phyloP scores from a whole-genome alignment of 2,888 invertebrate genomes.

The Parnassius smintheus region DNA sequence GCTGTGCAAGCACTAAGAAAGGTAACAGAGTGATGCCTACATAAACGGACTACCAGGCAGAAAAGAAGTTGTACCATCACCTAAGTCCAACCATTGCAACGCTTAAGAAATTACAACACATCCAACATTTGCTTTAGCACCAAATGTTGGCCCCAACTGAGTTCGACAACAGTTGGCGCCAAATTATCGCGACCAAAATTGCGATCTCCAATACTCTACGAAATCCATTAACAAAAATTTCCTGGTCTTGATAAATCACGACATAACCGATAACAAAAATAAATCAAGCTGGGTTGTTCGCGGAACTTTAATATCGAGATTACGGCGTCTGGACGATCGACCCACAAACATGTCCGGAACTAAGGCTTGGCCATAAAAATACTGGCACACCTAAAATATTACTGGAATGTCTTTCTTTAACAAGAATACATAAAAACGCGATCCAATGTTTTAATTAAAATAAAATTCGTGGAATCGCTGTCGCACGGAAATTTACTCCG shows the following conservation, averaged over 20 bases:
- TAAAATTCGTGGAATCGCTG: not conserved
- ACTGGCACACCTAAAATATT: slow-evolving; percentile 22
- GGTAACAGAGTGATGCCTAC: no score
- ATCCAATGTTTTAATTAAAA: slow-evolving; percentile 8
- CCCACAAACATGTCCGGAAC: slow-evolving; percentile 12
- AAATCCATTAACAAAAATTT: slow-evolving; percentile 27
- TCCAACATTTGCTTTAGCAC: no score
- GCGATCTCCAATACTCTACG: no score
- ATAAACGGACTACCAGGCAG: no score
- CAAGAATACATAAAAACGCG: slow-evolving; percentile 6
- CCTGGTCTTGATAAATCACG: slow-evolving; percentile 25
- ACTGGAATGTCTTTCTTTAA: slow-evolving; percentile 7
- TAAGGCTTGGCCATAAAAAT: slow-evolving; percentile 14
- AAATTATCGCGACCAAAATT: no score
- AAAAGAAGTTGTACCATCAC: no score
- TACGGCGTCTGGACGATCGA: slow-evolving; percentile 21
- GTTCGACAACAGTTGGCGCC: no score
- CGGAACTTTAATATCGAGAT: slow-evolving; percentile 24
- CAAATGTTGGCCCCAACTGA: no score
- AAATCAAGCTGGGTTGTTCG: slow-evolving; percentile 23
- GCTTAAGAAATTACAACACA: no score
- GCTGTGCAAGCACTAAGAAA: no score
- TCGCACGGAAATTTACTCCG: no score
- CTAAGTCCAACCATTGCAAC: no score
- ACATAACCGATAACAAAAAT: slow-evolving; percentile 16